Base-by-base conservation (phyloP, 2,888 invertebrate genomes). In the Dicycla oo region DNA sequence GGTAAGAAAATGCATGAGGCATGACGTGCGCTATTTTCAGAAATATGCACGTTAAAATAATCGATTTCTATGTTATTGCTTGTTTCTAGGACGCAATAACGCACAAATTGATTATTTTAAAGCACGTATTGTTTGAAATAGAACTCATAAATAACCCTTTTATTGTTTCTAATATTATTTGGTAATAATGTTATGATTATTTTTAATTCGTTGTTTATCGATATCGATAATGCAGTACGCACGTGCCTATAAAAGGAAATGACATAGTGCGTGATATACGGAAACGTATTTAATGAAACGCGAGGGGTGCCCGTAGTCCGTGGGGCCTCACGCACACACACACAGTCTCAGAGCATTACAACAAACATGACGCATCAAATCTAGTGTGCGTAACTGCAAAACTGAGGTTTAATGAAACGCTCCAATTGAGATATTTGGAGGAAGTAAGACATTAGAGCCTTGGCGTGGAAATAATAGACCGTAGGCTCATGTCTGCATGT, bases 181-280 rank as follows among this genome's bases (percentile, higher is more conserved):
- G 30, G 6, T 60, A 56, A 73, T 73, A 60, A 56, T 66, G 34
- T 61, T 73, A 60, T 61, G 69, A 69, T 74, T 78, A 45, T 45
- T 47, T 45, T 58, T 54, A 47, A 78, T 73, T 57, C 15, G 5
- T 15, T 18, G 6, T 67, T 66, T 78, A 87, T 90, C 90, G 90
- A 91, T 87, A 88, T 88, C 88, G 85, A 86, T 80, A 79, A 57
- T 23, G 30, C 45, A 58, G 57, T 51, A 20, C 47, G 73, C 82
- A 82, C 93, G 84, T 83, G 89, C 88, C 94, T 94, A 92, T 45
- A 58, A 91, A 86, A 93, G 95, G 95, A 95, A 95, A 96, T 95
- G 95, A 95, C 95, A 95, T 94, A 95, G 95, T 94, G 95, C 94
- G 95, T 96, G 96, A 96, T 96, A 95, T 94, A 95, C 96, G 95